phyloP scores from a whole-genome alignment of 2,888 invertebrate species.

The Cryptosula pallasiana region DNA sequence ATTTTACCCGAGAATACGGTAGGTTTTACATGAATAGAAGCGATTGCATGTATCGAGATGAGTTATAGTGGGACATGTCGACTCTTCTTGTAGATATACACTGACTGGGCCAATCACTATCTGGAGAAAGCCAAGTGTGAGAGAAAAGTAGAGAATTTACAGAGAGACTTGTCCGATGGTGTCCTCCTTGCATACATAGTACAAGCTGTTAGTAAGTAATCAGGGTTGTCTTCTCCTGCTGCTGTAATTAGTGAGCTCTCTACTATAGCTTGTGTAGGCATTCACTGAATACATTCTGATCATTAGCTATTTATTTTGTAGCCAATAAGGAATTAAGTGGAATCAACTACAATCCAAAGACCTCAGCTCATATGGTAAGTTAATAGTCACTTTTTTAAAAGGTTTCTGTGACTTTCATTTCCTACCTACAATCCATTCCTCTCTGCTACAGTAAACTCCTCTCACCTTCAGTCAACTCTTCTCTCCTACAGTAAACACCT shows the following conservation, averaged over 20 bases:
- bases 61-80: too few species aligned
- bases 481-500: too few species aligned
- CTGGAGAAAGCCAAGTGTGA: slow-evolving; percentile 80
- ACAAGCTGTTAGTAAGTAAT: slow-evolving; percentile 82
- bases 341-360: slow-evolving; percentile 78
- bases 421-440: too few species aligned
- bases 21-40: too few species aligned
- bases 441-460: too few species aligned
- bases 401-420: too few species aligned
- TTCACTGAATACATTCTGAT: background rate
- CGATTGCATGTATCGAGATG: too few species aligned
- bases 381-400: background rate
- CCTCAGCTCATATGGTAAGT: slow-evolving; percentile 86
- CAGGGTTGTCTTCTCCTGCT: too few species aligned
- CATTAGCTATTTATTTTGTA: slow-evolving; percentile 53
- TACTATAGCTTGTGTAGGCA: background rate
- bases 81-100: slow-evolving; percentile 80
- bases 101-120: slow-evolving; percentile 97
- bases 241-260: background rate
- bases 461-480: too few species aligned
- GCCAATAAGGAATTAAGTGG: slow-evolving; percentile 73
- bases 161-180: slow-evolving; percentile 86
- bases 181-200: slow-evolving; percentile 86
- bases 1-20: too few species aligned
- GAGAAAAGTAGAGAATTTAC: slow-evolving; percentile 77